Evolutionary conservation across 2,113 vertebrate species (phyloP).

Genomic region (Cololabis saira): DNA sequence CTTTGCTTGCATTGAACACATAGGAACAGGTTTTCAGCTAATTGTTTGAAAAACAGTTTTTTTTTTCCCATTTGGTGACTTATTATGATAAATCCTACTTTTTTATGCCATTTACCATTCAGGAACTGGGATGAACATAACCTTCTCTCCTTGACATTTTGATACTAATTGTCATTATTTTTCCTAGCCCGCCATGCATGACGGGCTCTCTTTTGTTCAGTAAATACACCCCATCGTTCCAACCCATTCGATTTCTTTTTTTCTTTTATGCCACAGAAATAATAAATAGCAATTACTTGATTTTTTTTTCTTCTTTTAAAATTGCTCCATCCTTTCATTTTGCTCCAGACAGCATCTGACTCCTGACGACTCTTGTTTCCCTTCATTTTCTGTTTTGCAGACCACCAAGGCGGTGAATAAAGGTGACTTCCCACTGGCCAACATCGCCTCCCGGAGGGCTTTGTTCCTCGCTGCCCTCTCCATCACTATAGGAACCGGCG

Average conservation of each 20-base stretch:
- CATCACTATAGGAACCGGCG: slow-evolving; percentile 94
- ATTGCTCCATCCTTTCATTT: slow-evolving; percentile 33
- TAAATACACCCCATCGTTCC: slow-evolving; percentile 17
- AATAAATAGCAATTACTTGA: slow-evolving; percentile 4
- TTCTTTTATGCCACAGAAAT: slow-evolving; percentile 12
- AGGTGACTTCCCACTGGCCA: slow-evolving; percentile 94
- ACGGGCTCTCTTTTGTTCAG: slow-evolving; percentile 12
- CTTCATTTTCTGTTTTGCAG: slow-evolving; percentile 72
- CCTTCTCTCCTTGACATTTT: background rate
- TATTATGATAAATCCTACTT: slow-evolving; percentile 29
- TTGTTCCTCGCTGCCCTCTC: slow-evolving; percentile 94
- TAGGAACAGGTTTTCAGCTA: background rate
- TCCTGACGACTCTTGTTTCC: slow-evolving; percentile 29
- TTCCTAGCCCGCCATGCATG: slow-evolving; percentile 12
- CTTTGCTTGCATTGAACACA: background rate
- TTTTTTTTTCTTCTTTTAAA: background rate
- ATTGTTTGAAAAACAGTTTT: background rate
- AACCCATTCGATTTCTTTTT: background rate
- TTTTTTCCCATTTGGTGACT: background rate
- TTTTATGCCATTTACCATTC: slow-evolving; percentile 4
- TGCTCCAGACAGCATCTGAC: slow-evolving; percentile 15
- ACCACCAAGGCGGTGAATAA: slow-evolving; percentile 97
- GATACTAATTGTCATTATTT: slow-evolving; percentile 13
- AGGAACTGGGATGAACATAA: slow-evolving; percentile 10
- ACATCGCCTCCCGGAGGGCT: slow-evolving; percentile 91